Evolutionary conservation across 2,113 vertebrate genomes (phyloP), one percentile per base, ranked within the genome.

Genomic region (Motacilla tschutschensis): DNA sequence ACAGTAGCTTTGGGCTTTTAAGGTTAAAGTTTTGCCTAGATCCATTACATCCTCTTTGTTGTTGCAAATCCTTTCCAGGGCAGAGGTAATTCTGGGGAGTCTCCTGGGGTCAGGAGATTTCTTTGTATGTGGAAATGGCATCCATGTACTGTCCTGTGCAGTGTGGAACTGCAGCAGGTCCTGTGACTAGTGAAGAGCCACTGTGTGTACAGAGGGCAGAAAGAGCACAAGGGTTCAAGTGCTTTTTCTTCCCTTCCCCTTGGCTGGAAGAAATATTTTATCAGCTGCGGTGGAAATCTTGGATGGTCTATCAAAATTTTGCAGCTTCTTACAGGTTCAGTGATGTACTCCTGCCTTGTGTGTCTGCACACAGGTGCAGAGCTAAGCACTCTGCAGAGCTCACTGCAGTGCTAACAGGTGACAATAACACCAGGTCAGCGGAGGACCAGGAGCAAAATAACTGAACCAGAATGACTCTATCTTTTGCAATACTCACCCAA

Each of bases 71-170:
- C 44, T 83, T 85, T 80, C 51, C 4, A 33, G 36, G 22, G 17
- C 0, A 0, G 36, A 72, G 7, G 18, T 64, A 0, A 35, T 54
- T 62, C 10, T 3, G 5, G 26, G 58, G 29, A 70, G 4, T 17
- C 6, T 77, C 35, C 35, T 0, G 0, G 43, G 58, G 17, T 31
- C 26, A 16, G 0, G 4, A 58, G 33, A 33, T 35, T 47, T 83
- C n/a, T 73, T 58, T 59, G 14, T 18, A 12, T 33, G 53, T 74
- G 70, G 66, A 80, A 54, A 55, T 47, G 17, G 43, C 3, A 13
- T 63, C 17, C 5, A 2, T 16, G 15, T 60, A 43, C 17, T 15
- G 22, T 57, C 47, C 46, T 47, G 50, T 13, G 28, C n/a, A 22
- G n/a, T 55, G 41, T 2, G 1, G 38, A 79, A 63, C 64, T 2